Percentiles rank a stretch among this genome's conserved stretches.
Conservation (phyloP, 2,113 vertebrate genomes). For the Lophura nycthemera region DNA sequence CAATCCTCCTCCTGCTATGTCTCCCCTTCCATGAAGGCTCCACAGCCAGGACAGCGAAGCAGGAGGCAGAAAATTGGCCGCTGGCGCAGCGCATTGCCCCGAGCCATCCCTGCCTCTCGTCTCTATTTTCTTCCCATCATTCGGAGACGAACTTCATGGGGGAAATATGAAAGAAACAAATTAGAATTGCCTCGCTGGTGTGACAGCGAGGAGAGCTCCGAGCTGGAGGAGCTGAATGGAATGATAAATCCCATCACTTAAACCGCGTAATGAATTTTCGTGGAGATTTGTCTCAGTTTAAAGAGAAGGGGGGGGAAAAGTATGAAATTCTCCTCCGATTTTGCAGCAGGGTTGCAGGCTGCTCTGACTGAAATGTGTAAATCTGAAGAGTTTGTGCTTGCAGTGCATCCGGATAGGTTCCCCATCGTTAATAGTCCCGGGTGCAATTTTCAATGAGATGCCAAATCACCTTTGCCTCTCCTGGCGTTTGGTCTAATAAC, state of each 20-base stretch:
- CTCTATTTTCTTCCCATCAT: constrained; percentile 21
- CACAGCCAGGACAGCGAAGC: neutral
- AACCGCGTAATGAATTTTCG: constrained; percentile 48
- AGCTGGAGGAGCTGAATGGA: neutral
- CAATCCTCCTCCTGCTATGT: rapidly evolving
- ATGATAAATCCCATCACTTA: constrained; percentile 48
- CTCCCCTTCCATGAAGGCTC: neutral
- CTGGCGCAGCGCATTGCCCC: rapidly evolving
- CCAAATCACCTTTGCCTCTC: constrained; percentile 39
- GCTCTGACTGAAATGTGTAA: constrained; percentile 21
- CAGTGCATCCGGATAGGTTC: constrained; percentile 41
- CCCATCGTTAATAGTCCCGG: constrained; percentile 20
- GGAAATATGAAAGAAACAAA: constrained; percentile 57
- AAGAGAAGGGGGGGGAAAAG: neutral
- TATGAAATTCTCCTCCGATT: neutral
- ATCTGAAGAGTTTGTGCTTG: neutral
- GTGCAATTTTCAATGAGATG: constrained; percentile 41
- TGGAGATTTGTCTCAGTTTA: constrained; percentile 71
- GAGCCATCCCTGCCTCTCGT: neutral
- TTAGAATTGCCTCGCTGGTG: constrained; percentile 10
- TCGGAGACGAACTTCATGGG: neutral
- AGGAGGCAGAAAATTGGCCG: rapidly evolving
- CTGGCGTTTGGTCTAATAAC: constrained; percentile 2
- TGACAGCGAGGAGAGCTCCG: neutral
- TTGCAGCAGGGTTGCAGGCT: neutral